Evolutionary conservation across 2,797 vertebrate genomes (phyloP).

Genomic region (Erpetoichthys calabaricus): DNA sequence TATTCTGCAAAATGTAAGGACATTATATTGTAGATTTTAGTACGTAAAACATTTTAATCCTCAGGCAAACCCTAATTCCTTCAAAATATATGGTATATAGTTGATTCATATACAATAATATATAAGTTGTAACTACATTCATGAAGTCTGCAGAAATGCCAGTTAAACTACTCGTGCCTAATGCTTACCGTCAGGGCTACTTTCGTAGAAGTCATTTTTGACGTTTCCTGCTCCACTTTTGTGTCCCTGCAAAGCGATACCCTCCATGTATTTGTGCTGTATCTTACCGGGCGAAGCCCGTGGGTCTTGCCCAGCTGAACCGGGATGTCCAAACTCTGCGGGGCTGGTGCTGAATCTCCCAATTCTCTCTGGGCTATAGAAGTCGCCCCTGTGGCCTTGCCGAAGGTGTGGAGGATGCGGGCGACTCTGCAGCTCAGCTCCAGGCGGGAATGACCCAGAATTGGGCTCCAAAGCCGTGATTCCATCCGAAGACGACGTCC

Average conservation of each 20-base stretch:
- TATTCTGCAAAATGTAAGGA: too few relatives aligned
- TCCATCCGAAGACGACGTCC: conserved; percentile 34
- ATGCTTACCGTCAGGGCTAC: conserved; percentile 39
- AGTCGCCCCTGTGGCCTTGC: conserved; percentile 39
- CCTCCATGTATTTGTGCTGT: conserved; percentile 57
- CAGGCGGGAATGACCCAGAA: conserved; percentile 41
- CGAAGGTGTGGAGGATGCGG: conserved; percentile 42
- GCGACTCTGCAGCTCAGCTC: conserved; percentile 45
- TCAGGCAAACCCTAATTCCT: too few relatives aligned
- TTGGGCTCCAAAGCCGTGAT: conserved; percentile 44
- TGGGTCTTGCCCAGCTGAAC: conserved; percentile 30
- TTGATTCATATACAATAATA: too few relatives aligned
- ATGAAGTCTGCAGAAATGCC: too few relatives aligned
- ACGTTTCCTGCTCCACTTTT: conserved; percentile 38
- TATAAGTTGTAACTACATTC: too few relatives aligned
- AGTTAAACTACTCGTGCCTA: too few relatives aligned
- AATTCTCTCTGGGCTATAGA: conserved; percentile 27
- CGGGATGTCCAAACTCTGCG: conserved; percentile 43
- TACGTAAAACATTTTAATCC: too few relatives aligned
- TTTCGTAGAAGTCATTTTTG: conserved; percentile 52
- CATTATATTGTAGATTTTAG: too few relatives aligned
- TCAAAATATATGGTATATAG: too few relatives aligned
- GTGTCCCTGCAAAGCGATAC: conserved; percentile 39
- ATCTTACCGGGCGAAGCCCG: conserved; percentile 47
- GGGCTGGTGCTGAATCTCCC: conserved; percentile 19